Base-by-base conservation (phyloP, 2,797 vertebrate species). In the Numenius phaeopus region DNA sequence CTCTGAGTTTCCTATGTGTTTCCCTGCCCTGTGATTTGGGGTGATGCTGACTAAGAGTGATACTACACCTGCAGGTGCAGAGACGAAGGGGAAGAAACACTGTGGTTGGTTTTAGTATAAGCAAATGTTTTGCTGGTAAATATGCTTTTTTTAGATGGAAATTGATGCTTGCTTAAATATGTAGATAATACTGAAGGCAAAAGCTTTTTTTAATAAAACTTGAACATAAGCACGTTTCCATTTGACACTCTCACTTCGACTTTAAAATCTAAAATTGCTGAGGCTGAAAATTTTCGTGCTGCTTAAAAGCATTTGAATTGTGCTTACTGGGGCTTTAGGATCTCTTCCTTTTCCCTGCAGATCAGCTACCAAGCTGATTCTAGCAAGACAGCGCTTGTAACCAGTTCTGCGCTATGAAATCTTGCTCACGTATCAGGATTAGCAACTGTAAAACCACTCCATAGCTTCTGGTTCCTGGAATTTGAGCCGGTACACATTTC, bases 121-220 rank as follows among this genome's bases (percentile, higher is more conserved):
- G 76, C 92, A 94, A 97, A 94, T 95, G 73, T 92, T 95, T 95
- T 96, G 87, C 90, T 94, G 69, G 69, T 94, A 95, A 97, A 95
- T 90, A 83, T 4, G 32, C 16, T 8, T 71, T 83, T 93, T 96
- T 89, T 50, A 65, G 79, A 37, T 91, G 44, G 58, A 86, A 92
- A 72, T 72, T 5, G 8, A 15, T 92, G 42, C 42, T 81, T 92
- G 39, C 54, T 91, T 88, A n/a, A 94, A 62, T 62, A 22, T 14
- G 8, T 52, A 44, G 70, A 17, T 42, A 72, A 47, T 62, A 46
- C 15, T 37, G 65, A 83, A 57, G n/a, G 46, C n/a, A 67, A 62
- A 85, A 75, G 10, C 20, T 26, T 76, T 87, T 92, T 73, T 46
- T 30, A 30, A 23, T 69, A 47, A 61, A 54, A 83, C 52, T 62